Evolutionary conservation across 2,888 invertebrate species (phyloP).

Genomic region (Yponomeuta cagnagella): DNA sequence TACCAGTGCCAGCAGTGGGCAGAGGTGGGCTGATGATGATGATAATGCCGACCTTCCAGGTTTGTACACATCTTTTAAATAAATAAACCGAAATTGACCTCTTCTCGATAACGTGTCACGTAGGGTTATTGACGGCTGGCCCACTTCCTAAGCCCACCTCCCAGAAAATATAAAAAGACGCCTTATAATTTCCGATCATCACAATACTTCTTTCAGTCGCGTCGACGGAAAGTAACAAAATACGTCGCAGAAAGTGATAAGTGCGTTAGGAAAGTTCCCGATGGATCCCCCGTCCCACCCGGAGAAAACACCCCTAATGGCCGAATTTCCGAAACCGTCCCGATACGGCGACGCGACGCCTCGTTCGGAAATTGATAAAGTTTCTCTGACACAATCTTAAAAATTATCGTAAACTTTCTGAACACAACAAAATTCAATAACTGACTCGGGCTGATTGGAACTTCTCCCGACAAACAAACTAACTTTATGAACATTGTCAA

Average conservation of each 20-base stretch:
- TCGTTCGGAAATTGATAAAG: slow-evolving; percentile 70
- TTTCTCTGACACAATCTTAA: slow-evolving; percentile 49
- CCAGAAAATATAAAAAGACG: neutral
- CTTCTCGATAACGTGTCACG: too few species aligned
- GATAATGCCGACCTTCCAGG: too few species aligned
- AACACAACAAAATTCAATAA: slow-evolving; percentile 74
- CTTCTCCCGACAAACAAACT: slow-evolving; percentile 10
- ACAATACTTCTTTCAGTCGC: neutral
- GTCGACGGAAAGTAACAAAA: neutral
- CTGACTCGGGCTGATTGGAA: slow-evolving; percentile 69
- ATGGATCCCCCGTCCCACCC: neutral
- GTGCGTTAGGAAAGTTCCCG: slow-evolving; percentile 1
- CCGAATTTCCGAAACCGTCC: slow-evolving; percentile 34
- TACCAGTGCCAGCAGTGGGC: too few species aligned
- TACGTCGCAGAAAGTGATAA: neutral
- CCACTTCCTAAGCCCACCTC: too few species aligned
- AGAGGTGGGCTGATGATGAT: too few species aligned
- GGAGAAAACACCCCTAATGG: slow-evolving; percentile 7
- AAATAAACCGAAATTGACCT: too few species aligned
- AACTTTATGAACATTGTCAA: slow-evolving; percentile 2
- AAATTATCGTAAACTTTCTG: slow-evolving; percentile 68
- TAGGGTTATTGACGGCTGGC: too few species aligned
- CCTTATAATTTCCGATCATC: neutral
- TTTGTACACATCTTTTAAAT: too few species aligned
- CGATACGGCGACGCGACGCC: slow-evolving; percentile 44